Base-by-base conservation (phyloP, 2,113 vertebrate species). In the Chaetops frenatus region DNA sequence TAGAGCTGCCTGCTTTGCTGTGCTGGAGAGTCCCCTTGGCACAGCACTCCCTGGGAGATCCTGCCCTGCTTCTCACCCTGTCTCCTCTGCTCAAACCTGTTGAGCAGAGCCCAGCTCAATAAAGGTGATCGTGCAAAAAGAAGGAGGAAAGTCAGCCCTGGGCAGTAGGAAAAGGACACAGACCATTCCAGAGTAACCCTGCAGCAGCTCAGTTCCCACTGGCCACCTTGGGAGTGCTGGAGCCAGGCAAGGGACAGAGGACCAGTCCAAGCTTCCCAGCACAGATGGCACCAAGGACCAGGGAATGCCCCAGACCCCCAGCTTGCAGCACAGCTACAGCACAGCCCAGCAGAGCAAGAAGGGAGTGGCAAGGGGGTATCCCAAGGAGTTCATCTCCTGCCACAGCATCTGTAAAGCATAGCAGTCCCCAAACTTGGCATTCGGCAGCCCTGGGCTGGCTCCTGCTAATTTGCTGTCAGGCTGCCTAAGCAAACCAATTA, bases 401-500 rank as follows among this genome's bases (percentile, higher is more conserved):
- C 54, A 11, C 7, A 0, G 48, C 73, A 10, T 82, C 72, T 61
- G 62, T 50, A 51, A 67, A 94, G 94, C 76, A 15, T 7, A 65
- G 96, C 82, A 96, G 74, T 92, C 95, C 72, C 89, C 93, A 90
- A 92, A 80, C 66, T 82, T 94, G 69, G 21, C 96, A 91, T 95
- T 96, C 28, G 16, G 95, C 94, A 96, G 96, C 93, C 95, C 86
- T 95, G 96, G 94, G 94, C 93, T 96, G 95, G 95, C 96, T 97
- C 91, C 97, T 97, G 95, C 96, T 98, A 97, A 98, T 98, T 97
- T 98, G 96, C 98, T 98, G 97, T 98, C 97, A 97, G 97, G 93
- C 96, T 97, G 97, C 97, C 98, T 98, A 98, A 98, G 98, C 97
- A 98, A 98, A 98, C 98, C 98, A 98, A 98, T 98, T 97, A 98